Evolutionary conservation across 1,140 invertebrate genomes (phyloP), one percentile per base, ranked within the genome.

Genomic region (Bombus ignitus): DNA sequence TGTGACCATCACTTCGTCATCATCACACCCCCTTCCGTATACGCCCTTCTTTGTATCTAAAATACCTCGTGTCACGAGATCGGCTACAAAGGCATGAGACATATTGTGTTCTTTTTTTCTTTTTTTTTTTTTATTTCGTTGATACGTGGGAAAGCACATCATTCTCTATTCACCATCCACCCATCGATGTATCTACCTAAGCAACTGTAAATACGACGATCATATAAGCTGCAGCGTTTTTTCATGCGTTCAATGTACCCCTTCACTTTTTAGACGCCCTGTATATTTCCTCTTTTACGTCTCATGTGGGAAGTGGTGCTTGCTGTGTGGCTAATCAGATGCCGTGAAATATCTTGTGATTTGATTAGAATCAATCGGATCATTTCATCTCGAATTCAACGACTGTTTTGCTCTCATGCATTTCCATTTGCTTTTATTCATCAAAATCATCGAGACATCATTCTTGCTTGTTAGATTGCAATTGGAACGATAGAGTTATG

Each of bases 1-100:
- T 94, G 92, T 95, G 94, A 94, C 94, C 92, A 92, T 94, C 91
- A 92, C 87, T 91, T 88, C 89, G 89, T 89, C 85, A 91, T 92
- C 79, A 86, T 88, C 77, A 85, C 89, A 90, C 75, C 35, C 72
- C 66, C 76, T 47, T 35, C 59, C 57, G 12, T 73, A 47, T 42
- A n/a, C 9, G 3, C 25, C 47, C 42, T 35, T 42, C 39, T 78
- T 66, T 53, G 59, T 68, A 78, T 72, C 62, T 70, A 32, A 80
- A 71, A 0, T 25, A 71, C 44, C 70, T 72, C 66, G 62, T 83
- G 44, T 88, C 70, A 81, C 65, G 59, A 74, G 44, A 76, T 37
- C 71, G 28, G 53, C 78, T 53, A 72, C 81, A 71, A 82, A 77
- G 76, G 86, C 88, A 90, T 89, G 85, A 80, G 62, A 75, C 68